These are phyloP conservation scores for Pomacea canaliculata DNA, from an alignment of 2,888 invertebrate genomes.

Conservation along the genomic window DNA sequence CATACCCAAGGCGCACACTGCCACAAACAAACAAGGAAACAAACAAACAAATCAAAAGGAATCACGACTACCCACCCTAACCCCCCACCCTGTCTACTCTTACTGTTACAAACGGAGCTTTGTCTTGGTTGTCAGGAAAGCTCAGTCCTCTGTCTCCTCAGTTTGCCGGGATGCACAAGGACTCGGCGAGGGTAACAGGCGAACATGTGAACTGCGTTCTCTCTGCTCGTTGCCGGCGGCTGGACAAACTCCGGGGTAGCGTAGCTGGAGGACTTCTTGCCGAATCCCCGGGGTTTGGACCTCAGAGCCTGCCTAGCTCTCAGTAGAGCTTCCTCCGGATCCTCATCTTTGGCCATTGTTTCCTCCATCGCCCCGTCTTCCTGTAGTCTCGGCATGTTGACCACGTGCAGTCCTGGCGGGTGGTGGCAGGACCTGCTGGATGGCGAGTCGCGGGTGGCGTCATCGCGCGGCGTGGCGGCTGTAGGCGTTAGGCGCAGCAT, in stretches of 20 bases:
- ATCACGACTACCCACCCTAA: neutral
- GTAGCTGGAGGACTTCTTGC: slow-evolving; percentile 6
- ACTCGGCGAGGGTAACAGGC: slow-evolving; percentile 19
- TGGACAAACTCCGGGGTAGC: neutral
- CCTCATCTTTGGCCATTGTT: too few relatives aligned
- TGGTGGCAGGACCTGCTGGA: neutral
- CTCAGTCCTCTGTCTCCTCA: slow-evolving; percentile 7
- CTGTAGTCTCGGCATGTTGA: neutral
- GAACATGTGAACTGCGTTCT: slow-evolving; percentile 1
- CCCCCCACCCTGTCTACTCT: neutral
- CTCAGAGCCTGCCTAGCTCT: neutral
- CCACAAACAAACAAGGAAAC: slow-evolving; percentile 1
- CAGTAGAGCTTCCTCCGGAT: neutral
- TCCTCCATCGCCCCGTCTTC: neutral
- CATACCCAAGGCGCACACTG: too few relatives aligned
- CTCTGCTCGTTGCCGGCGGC: slow-evolving; percentile 1
- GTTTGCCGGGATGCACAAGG: slow-evolving; percentile 15
- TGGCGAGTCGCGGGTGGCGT: neutral
- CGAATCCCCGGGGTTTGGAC: neutral
- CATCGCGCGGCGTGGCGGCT: neutral
- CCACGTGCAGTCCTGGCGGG: neutral
- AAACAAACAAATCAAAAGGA: neutral
- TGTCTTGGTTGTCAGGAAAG: too few relatives aligned
- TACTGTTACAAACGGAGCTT: too few relatives aligned
- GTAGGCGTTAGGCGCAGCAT: neutral